These are phyloP conservation scores for Reticulitermes speratus DNA, from an alignment of 1,140 invertebrate genomes.

Conservation along the genomic window DNA sequence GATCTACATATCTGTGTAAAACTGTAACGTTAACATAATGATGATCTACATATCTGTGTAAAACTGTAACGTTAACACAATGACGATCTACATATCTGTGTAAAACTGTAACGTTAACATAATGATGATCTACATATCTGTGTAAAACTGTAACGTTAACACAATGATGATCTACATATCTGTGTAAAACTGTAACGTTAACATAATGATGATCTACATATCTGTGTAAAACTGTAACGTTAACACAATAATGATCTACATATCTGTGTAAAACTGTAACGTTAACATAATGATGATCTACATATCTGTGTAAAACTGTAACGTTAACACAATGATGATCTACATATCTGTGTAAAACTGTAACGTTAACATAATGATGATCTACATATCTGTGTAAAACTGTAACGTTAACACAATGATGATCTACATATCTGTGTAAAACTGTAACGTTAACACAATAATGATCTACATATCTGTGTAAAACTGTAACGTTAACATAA, in stretches of 20 bases:
- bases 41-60: too few species aligned
- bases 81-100: too few species aligned
- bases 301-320: neutral
- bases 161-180: too few species aligned
- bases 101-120: neutral
- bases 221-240: neutral
- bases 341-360: neutral
- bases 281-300: too few species aligned
- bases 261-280: neutral
- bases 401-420: neutral
- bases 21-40: neutral
- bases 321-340: too few species aligned
- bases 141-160: neutral
- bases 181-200: neutral
- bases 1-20: too few species aligned
- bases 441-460: neutral
- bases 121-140: too few species aligned
- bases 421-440: too few species aligned
- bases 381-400: neutral
- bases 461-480: too few species aligned
- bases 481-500: neutral
- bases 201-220: too few species aligned
- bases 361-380: too few species aligned
- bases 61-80: neutral
- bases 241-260: too few species aligned